Base-by-base conservation (phyloP, 2,113 vertebrate species). In the Cynoglossus semilaevis region DNA sequence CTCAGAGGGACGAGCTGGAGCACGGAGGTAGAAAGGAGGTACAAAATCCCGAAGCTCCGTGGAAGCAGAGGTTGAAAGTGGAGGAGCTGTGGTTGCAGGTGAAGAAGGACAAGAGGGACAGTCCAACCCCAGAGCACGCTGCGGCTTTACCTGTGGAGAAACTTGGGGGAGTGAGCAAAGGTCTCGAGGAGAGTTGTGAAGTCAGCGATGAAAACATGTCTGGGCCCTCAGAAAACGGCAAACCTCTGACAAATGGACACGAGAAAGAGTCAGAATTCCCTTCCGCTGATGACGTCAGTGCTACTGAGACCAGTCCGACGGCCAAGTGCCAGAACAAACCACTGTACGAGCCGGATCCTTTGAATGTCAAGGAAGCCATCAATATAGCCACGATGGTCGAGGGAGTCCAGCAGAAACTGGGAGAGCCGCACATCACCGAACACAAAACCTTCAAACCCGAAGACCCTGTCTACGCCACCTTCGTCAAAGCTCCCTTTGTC, bases 61-160 rank as follows among this genome's bases (percentile, higher is more conserved):
- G 76, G 78, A 95, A 93, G 89, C 93, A 93, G 89, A 81, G 77
- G 8, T 63, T 88, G 7, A 89, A 86, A 53, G 57, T 87, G 0
- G 82, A 88, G 47, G 85, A 88, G 51, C 13, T 84, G 0, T 86
- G 86, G 85, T 59, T 82, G 51, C 85, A 87, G 59, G 82, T 17
- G 59, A 76, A 68, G 61, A 85, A 75, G 13, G 58, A 41, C 0
- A 67, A 51, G 9, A 70, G 11, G 38, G 72, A 77, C 1, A 60
- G 51, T 72, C 47, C 61, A 0, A 29, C 3, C 42, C 18, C 15
- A 5, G 51, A 46, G 36, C 17, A 15, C 0, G 12, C 6, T 1
- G 67, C 60, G 15, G 41, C 40, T 9, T 46, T 58, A 9, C 1
- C n/a, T 18, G 3, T 16, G 18, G 54, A 43, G 9, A 35, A 29